Base-by-base conservation (phyloP, 1,140 invertebrate species). In the Cotesia chilonis region DNA sequence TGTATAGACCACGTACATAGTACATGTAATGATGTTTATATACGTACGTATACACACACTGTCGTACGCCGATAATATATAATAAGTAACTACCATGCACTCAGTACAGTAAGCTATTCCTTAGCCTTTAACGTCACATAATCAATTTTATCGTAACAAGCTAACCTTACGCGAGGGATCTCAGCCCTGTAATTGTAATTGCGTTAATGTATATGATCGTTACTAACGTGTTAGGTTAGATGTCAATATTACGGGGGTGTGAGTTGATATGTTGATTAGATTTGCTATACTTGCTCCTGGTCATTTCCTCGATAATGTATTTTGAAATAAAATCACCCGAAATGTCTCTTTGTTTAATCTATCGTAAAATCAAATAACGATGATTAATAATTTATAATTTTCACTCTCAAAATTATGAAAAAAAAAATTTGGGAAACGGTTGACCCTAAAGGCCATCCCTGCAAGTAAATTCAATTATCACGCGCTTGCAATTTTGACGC, bases 101-200 rank as follows among this genome's bases (percentile, higher is more conserved):
- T 35, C 35, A 41, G 5, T 12, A 2, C 41, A 28, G 28, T 28
- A 28, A 28, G 28, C 28, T 28, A 28, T 38, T 67, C 65, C 57
- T 38, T 57, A 51, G 63, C 59, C 70, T 68, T 71, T 68, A 67
- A 60, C 73, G 59, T 74, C 67, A 74, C 68, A 54, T 74, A 74
- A 74, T 74, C 60, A 74, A 71, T 74, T 74, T 68, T 47, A 74
- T 74, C 73, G 55, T 57, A 51, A 59, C 17, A 63, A 54, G 59
- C 36, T 73, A 55, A 10, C 66, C 61, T 64, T 64, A 41, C 37
- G 12, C 59, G 5, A 28, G 28, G 28, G 28, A 70, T 71, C 70
- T 72, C 66, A 37, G 36, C 35, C 57, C 70, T 68, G 71, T 74
- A 72, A 75, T 75, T 75, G 66, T 75, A 75, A 75, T 75, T 75